Conservation (phyloP, 1,140 invertebrate species). For the Ganaspis sp. region DNA sequence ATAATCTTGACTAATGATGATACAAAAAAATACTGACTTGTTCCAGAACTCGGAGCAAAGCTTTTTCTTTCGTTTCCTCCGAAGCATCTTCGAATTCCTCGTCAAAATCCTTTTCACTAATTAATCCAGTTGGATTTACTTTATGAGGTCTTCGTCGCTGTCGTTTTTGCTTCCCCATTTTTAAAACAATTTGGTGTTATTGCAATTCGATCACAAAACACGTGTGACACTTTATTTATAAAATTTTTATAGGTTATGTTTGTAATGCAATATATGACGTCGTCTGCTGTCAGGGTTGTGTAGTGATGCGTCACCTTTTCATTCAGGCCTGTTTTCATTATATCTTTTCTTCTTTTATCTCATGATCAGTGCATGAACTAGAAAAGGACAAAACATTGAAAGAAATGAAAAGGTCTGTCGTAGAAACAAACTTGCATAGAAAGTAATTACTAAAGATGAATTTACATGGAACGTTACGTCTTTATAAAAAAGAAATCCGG, state of each 20-base stretch:
- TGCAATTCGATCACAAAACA: background rate
- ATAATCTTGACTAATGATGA: background rate
- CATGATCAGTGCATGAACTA: no score
- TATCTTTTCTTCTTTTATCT: no score
- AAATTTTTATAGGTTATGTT: background rate
- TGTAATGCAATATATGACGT: no score
- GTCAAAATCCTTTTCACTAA: constrained; percentile 63
- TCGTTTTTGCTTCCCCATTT: constrained; percentile 72
- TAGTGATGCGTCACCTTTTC: no score
- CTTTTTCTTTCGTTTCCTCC: constrained; percentile 49
- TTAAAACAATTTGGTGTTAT: constrained; percentile 13
- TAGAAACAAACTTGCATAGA: no score
- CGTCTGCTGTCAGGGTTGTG: no score
- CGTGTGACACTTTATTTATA: background rate
- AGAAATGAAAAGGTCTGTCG: no score
- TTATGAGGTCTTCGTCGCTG: constrained; percentile 54
- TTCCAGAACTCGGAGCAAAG: constrained; percentile 63
- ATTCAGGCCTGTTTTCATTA: no score
- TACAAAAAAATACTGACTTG: constrained; percentile 53
- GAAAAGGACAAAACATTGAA: no score
- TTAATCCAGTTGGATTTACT: constrained; percentile 65
- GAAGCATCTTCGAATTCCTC: constrained; percentile 49
- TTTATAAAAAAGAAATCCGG: no score
- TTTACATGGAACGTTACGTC: no score
- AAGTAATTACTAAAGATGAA: no score